These are phyloP conservation scores for Mesopsocus fuscifrons DNA, from an alignment of 2,888 invertebrate species.

Conservation along the genomic window DNA sequence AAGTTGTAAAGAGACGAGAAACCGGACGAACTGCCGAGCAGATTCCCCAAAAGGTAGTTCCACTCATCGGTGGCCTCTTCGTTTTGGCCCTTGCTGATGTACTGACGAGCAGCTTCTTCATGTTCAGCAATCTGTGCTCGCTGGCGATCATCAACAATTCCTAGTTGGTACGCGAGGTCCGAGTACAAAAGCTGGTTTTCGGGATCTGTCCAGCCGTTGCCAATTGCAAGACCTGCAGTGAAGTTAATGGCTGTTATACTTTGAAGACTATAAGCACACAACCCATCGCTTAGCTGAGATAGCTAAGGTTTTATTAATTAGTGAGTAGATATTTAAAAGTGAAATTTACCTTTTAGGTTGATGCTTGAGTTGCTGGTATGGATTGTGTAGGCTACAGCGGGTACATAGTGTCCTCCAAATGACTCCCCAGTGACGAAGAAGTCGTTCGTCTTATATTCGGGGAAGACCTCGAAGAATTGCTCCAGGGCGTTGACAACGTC, in stretches of 20 bases:
- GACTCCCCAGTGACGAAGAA: conserved; percentile 42
- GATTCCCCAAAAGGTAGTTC: conserved; percentile 17
- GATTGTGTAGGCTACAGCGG: conserved; percentile 30
- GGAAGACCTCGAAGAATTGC: conserved; percentile 39
- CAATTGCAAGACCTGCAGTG: conserved; percentile 29
- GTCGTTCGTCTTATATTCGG: conserved; percentile 28
- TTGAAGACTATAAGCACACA: too few species aligned
- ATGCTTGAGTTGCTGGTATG: conserved; percentile 26
- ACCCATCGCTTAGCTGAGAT: too few species aligned
- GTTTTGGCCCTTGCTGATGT: conserved; percentile 20
- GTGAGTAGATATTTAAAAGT: too few species aligned
- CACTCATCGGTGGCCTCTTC: conserved; percentile 21
- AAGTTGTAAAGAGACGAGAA: conserved; percentile 15
- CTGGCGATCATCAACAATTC: conserved; percentile 24
- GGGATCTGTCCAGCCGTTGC: conserved; percentile 32
- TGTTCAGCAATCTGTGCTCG: conserved; percentile 16
- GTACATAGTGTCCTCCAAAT: conserved; percentile 34
- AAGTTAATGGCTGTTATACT: not conserved
- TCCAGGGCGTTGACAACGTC: conserved; percentile 30
- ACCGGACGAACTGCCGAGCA: conserved; percentile 23
- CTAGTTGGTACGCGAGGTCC: conserved; percentile 30
- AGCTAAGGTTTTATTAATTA: too few species aligned
- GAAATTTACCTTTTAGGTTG: conserved; percentile 18
- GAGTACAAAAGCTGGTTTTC: conserved; percentile 30
- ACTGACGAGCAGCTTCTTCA: conserved; percentile 16